Base-by-base conservation (phyloP, 2,888 invertebrate genomes). In the Euphydryas editha region DNA sequence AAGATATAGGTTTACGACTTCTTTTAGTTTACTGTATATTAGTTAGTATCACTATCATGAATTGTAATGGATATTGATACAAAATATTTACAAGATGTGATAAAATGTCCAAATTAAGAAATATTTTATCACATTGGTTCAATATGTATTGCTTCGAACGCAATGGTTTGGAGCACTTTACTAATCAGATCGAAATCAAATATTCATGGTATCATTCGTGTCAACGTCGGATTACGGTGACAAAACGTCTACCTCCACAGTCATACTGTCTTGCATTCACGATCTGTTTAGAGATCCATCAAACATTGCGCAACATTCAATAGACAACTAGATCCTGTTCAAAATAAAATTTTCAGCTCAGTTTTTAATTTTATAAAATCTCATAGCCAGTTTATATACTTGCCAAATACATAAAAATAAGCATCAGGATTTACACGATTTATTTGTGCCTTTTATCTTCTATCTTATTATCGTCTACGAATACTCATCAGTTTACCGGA, bases 161-260 rank as follows among this genome's bases (percentile, higher is more conserved):
- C 36, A 17, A 21, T 36, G 17, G 5, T 17, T 17, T 17, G 10
- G 30, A 21, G 17, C 30, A n/a, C 10, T 30, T 13, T 51, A 49
- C 60, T 65, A 51, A 64, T 65, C 59, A 47, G 59, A 61, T 68
- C 46, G 58, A 57, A 46, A 51, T 62, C 57, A 65, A 60, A 79
- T 77, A 77, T 73, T 69, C 72, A 62, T 70, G 62, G 67, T 54
- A 65, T 65, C 73, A 72, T 72, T 68, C 36, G 65, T 67, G 75
- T 73, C 73, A 70, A 68, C 71, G 69, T 73, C 72, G 69, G 74
- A 74, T 75, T 73, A 74, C 65, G 68, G 59, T 74, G 72, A 73
- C 70, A 70, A 69, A 73, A 69, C 66, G 73, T 73, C 69, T 72
- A 70, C 68, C 65, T 70, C 62, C 64, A 58, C 64, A 67, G 44